These are phyloP conservation scores for Erebia aethiops DNA, from an alignment of 2,888 invertebrate species.

Conservation along the genomic window DNA sequence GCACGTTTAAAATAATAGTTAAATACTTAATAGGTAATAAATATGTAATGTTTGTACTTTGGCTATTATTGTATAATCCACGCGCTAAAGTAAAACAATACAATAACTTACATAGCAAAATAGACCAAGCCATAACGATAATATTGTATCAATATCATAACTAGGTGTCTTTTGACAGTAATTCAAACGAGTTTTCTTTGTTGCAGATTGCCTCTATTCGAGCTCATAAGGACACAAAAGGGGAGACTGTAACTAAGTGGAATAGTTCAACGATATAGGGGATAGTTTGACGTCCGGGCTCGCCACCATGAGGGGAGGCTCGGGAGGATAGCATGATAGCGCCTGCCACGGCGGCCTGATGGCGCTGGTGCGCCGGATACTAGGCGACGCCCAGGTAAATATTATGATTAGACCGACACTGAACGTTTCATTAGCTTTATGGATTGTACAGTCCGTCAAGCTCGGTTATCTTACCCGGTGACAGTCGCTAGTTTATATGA, in stretches of 20 bases:
- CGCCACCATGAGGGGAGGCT: slow-evolving; percentile 61
- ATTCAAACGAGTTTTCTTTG: slow-evolving; percentile 51
- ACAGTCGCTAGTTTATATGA: too few relatives aligned
- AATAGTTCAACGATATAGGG: slow-evolving; percentile 54
- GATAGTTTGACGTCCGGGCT: slow-evolving; percentile 50
- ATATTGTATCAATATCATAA: neutral
- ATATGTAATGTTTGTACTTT: too few relatives aligned
- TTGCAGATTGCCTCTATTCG: slow-evolving; percentile 56
- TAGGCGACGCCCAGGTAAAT: slow-evolving; percentile 92
- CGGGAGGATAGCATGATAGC: slow-evolving; percentile 81
- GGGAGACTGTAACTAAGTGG: slow-evolving; percentile 52
- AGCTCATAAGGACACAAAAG: slow-evolving; percentile 44
- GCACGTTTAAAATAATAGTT: too few relatives aligned
- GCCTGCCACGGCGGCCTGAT: slow-evolving; percentile 87
- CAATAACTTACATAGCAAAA: too few relatives aligned
- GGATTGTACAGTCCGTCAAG: too few relatives aligned
- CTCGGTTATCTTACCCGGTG: too few relatives aligned
- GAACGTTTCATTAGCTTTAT: neutral
- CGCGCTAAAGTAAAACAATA: too few relatives aligned
- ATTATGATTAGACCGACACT: neutral
- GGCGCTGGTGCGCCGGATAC: slow-evolving; percentile 93
- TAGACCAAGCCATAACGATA: too few relatives aligned
- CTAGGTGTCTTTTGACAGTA: neutral
- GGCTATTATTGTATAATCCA: too few relatives aligned
- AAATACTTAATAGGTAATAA: too few relatives aligned